Base-by-base conservation (phyloP, 2,888 invertebrate genomes). In the Pristionchus exspectatus region DNA sequence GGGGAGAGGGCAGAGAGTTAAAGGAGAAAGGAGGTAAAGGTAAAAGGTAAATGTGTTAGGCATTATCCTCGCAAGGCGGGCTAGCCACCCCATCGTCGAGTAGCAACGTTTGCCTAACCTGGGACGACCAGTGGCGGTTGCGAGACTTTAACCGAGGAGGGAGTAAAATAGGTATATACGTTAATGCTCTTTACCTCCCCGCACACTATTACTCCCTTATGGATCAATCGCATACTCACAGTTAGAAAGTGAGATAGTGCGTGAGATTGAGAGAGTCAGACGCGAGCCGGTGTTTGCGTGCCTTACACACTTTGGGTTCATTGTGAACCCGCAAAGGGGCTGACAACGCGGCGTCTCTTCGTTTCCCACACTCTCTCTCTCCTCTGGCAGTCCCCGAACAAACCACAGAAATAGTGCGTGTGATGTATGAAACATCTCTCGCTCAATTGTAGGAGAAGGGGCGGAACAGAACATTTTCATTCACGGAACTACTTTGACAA, bases 101-200 rank as follows among this genome's bases (percentile, higher is more conserved):
- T n/a, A n/a, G n/a, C n/a, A n/a, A n/a, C n/a, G n/a, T n/a, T n/a
- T n/a, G n/a, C n/a, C n/a, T n/a, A n/a, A n/a, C n/a, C n/a, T n/a
- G n/a, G n/a, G n/a, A n/a, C n/a, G n/a, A n/a, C n/a, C n/a, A n/a
- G n/a, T n/a, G n/a, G n/a, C n/a, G n/a, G n/a, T n/a, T n/a, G n/a
- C n/a, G n/a, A n/a, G n/a, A n/a, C n/a, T n/a, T n/a, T n/a, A n/a
- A n/a, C n/a, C n/a, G 9, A 44, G 38, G 44, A 10, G 14, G 30
- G 33, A n/a, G 18, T 30, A 30, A 12, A 30, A 30, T 27, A 14
- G 69, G 33, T 30, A 33, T 72, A 24, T n/a, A 44, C 50, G 27
- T 56, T 54, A 83, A 56, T 56, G n/a, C 83, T 56, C 83, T 83
- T 83, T 56, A 83, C 83, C 44, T 38, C 77, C 44, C 38, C 77